A percentile compares a stretch with the other conserved stretches of the same genome.
Conservation (phyloP, 2,113 vertebrate genomes). For the Circaetus gallicus region DNA sequence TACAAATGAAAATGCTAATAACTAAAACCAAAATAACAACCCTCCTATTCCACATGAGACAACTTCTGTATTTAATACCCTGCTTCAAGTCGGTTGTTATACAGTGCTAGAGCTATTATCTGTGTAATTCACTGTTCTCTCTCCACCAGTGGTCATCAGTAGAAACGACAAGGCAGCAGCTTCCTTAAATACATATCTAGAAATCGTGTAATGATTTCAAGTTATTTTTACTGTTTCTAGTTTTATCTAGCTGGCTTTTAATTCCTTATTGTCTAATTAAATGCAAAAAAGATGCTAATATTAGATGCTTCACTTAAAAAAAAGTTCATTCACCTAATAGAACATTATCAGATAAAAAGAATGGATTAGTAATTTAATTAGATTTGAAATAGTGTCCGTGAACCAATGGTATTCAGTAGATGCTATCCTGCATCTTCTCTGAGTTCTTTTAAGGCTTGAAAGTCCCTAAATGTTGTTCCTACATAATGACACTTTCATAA, state of each 20-base stretch:
- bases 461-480: background rate
- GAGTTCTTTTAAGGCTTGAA: background rate
- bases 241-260: background rate
- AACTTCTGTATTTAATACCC: background rate
- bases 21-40: background rate
- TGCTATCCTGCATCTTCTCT: background rate
- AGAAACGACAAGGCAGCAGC: background rate
- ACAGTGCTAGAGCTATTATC: background rate
- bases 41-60: background rate
- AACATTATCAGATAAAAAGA: background rate
- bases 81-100: background rate
- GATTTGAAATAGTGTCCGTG: background rate
- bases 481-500: background rate
- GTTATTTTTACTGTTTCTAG: background rate
- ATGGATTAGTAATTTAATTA: background rate
- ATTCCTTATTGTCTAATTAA: background rate
- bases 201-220: background rate
- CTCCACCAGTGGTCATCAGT: background rate
- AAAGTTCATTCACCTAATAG: background rate
- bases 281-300: background rate
- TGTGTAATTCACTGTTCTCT: background rate
- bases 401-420: background rate
- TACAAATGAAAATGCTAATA: background rate
- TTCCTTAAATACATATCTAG: background rate
- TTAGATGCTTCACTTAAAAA: background rate